Evolutionary conservation across 2,888 invertebrate species (phyloP), one percentile per base, ranked within the genome.

Genomic region (Aporophyla lueneburgensis): DNA sequence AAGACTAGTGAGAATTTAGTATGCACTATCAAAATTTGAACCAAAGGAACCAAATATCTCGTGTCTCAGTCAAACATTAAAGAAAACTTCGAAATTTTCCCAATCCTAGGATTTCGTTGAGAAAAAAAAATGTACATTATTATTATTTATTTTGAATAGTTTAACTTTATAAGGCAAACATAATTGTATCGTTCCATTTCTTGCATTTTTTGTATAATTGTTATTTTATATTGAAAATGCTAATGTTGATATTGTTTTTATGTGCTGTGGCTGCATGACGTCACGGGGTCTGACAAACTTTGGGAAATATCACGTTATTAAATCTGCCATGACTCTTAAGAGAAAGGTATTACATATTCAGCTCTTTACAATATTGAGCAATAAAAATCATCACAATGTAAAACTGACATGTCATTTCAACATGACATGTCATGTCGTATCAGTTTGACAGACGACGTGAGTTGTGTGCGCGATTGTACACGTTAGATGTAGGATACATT

Each of bases 181-280:
- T 84, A 86, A 90, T 92, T 93, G 88, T 94, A 94, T 95, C 94
- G 95, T 96, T 96, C 96, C 95, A 95, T 93, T 93, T 93, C 92
- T 93, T 94, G 96, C 96, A 96, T 96, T 96, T 95, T 95, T 90
- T 95, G 94, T 95, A 93, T 93, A 93, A 95, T 94, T 95, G 96
- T 96, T 96, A 94, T 92, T 94, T 95, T 94, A 92, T 93, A 94
- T 91, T 89, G 89, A 92, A 87, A 94, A 93, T 92, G 93, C 94
- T 92, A 91, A 93, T 95, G 94, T 96, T 95, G 92, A 94, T 88
- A 94, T 94, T 94, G 94, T 93, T 94, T 94, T 93, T 83, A 84
- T 85, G 88, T 86, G 83, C 83, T 85, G 74, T 83, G 73, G 84
- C 77, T 84, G 63, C 75, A 80, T 69, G 69, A 53, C 67, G 58